Base-by-base conservation (phyloP, 2,797 vertebrate species). In the Tolypeutes matacus region DNA sequence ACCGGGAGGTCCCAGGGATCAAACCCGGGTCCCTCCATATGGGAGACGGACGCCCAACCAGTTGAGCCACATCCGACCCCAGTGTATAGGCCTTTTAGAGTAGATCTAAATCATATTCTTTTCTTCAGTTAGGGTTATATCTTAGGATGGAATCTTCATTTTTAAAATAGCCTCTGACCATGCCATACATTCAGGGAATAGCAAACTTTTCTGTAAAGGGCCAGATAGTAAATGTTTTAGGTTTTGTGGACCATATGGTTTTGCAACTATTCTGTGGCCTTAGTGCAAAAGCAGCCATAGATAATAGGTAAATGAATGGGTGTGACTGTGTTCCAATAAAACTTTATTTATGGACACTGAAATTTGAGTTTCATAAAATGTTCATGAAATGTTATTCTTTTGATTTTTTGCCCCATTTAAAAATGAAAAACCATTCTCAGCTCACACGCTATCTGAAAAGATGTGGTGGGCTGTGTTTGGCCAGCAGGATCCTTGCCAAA, bases 151-250 rank as follows among this genome's bases (percentile, higher is more conserved):
- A 78, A 65, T 64, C 65, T 60, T 58, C n/a, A 46, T 25, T 75
- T 42, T 51, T 21, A 5, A 49, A 69, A 73, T 17, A 78, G 36
- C 46, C 25, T 87, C 53, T 72, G 56, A 87, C 77, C n/a, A 91
- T 77, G 56, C 49, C 31, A 58, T 46, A 73, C 25, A 67, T 73
- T 60, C 58, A 73, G 89, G 31, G 17, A 21, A 78, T 14, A 53
- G 58, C 88, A 78, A n/a, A 88, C 25, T 34, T 62, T 95, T 58
- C 42, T 76, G 15, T 56, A 84, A 76, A 29, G 85, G 39, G 77
- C 64, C 39, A 34, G 70, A 62, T 5, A 58, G 64, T 72, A 64
- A 70, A 69, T 29, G 14, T 42, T 91, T 73, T 49, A 25, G 36
- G n/a, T 86, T 75, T 69, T 89, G 51, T 49, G 10, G 18, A 31